Percentiles rank a stretch among this genome's conserved stretches.
phyloP scores from a whole-genome alignment of 2,113 vertebrate genomes.

The Aegithalos caudatus region DNA sequence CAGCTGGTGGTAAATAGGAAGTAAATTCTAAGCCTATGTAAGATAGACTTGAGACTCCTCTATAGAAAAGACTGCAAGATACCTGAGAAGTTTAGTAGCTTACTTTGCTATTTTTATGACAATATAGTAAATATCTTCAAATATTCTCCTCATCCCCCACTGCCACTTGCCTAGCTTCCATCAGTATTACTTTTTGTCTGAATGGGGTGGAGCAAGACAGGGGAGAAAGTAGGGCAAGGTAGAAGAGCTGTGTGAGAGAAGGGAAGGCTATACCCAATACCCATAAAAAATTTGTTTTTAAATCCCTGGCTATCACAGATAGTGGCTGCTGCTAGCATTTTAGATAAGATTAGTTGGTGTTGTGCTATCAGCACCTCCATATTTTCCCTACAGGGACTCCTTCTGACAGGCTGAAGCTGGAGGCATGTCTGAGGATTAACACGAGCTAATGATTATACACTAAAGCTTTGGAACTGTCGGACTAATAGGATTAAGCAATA shows the following conservation, averaged over 20 bases:
- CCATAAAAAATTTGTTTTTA: slow-evolving; percentile 84
- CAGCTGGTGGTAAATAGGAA: slow-evolving; percentile 24
- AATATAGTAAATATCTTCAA: slow-evolving; percentile 62
- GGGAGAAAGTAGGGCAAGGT: slow-evolving; percentile 69
- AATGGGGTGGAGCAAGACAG: background rate
- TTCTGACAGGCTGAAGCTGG: slow-evolving; percentile 85
- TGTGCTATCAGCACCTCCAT: slow-evolving; percentile 86
- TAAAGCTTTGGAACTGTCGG: slow-evolving; percentile 89
- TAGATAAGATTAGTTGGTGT: slow-evolving; percentile 88
- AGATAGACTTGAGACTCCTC: slow-evolving; percentile 47
- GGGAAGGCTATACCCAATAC: slow-evolving; percentile 66
- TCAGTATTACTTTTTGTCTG: slow-evolving; percentile 30
- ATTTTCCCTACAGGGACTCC: slow-evolving; percentile 87
- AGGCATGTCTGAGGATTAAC: slow-evolving; percentile 89
- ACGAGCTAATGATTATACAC: slow-evolving; percentile 90
- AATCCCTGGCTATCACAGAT: slow-evolving; percentile 85
- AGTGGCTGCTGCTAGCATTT: slow-evolving; percentile 85
- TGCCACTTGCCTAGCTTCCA: slow-evolving; percentile 38
- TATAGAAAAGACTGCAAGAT: slow-evolving; percentile 54
- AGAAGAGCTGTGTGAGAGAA: slow-evolving; percentile 29
- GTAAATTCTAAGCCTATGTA: slow-evolving; percentile 30
- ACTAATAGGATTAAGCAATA: slow-evolving; percentile 92
- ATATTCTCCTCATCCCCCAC: background rate
- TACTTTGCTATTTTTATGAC: slow-evolving; percentile 48
- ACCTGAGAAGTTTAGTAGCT: slow-evolving; percentile 61